Percentiles rank a stretch among this genome's conserved stretches.
Evolutionary conservation across 2,888 invertebrate species (phyloP).

Genomic region (Drosophila differens): DNA sequence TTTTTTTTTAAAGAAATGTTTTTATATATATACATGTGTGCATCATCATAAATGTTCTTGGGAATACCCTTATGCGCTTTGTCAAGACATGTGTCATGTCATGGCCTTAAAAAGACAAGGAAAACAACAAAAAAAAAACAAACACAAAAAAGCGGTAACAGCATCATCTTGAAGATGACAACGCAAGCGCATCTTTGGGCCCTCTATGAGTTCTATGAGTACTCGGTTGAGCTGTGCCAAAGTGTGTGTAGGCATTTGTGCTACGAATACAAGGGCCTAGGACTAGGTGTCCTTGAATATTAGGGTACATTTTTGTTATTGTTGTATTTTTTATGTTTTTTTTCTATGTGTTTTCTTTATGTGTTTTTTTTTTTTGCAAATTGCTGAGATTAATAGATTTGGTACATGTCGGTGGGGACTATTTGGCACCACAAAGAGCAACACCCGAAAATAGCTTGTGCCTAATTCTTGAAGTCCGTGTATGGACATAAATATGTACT

Average conservation of each 20-base stretch:
- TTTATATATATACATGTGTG: not conserved
- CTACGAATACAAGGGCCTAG: constrained; percentile 14
- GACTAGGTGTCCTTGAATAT: constrained; percentile 48
- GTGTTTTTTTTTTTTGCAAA: not conserved
- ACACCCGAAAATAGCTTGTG: constrained; percentile 20
- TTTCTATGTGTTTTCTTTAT: constrained; percentile 1
- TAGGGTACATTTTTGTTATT: constrained; percentile 20
- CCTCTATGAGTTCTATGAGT: constrained; percentile 41
- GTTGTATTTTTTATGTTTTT: not conserved
- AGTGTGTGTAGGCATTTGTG: constrained; percentile 42
- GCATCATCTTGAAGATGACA: constrained; percentile 57
- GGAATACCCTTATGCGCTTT: constrained; percentile 45
- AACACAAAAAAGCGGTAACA: constrained; percentile 27
- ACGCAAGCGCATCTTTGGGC: constrained; percentile 58
- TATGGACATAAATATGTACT: constrained; percentile 35
- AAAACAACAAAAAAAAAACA: not conserved
- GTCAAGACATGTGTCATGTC: constrained; percentile 55
- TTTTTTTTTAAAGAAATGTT: not conserved
- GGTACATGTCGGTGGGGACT: constrained; percentile 17
- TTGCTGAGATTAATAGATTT: constrained; percentile 44
- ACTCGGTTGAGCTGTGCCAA: constrained; percentile 42
- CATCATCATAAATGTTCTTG: constrained; percentile 29
- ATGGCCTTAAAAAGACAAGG: constrained; percentile 40
- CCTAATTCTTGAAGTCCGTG: constrained; percentile 28
- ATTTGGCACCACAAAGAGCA: constrained; percentile 14